phyloP scores from a whole-genome alignment of 2,888 invertebrate genomes.

The Cataglyphis cursor region DNA sequence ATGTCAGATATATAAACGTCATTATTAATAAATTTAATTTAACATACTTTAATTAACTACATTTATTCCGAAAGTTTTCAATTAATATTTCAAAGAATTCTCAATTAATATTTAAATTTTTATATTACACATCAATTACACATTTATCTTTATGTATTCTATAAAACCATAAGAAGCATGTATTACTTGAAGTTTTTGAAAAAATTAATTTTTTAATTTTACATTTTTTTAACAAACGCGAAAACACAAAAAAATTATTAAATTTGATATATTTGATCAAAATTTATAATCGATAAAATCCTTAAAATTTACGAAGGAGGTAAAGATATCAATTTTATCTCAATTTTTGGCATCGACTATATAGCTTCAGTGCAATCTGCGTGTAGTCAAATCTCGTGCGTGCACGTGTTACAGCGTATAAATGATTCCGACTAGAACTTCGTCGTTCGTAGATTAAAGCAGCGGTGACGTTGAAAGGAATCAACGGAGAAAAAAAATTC shows the following conservation, averaged over 20 bases:
- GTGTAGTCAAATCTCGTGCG: constrained; percentile 29
- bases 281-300: not conserved
- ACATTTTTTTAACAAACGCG: not conserved
- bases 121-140: not conserved
- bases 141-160: not conserved
- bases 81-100: not conserved
- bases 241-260: not conserved
- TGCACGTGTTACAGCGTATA: constrained; percentile 31
- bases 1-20: not conserved
- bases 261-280: not conserved
- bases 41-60: constrained; percentile 25
- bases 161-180: not conserved
- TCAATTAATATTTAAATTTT: constrained; percentile 38
- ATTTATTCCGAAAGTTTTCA: constrained; percentile 10
- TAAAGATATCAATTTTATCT: not conserved
- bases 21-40: not conserved
- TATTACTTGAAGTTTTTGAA: not conserved
- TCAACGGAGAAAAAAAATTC: not conserved
- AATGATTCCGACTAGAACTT: constrained; percentile 43
- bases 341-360: constrained; percentile 15
- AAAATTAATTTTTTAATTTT: not conserved
- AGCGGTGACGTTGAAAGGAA: constrained; percentile 34
- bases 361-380: constrained; percentile 15
- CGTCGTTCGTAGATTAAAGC: not conserved
- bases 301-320: not conserved